A percentile compares a stretch with the other conserved stretches of the same genome.
Conservation (phyloP, 2,888 invertebrate genomes). For the Bombylius discolor region DNA sequence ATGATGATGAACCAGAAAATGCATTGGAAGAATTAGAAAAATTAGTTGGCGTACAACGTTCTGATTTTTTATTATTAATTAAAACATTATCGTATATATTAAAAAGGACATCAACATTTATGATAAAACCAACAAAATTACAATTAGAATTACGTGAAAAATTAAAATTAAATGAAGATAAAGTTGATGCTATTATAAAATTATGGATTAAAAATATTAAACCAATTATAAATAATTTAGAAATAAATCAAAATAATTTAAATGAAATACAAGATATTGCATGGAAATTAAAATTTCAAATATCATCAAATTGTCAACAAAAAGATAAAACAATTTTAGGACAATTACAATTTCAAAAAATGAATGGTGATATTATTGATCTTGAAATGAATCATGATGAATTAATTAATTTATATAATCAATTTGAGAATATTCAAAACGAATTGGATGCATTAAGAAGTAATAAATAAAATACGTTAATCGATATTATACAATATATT, state of each 20-base stretch:
- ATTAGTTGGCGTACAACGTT: constrained; percentile 29
- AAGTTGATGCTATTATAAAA: constrained; percentile 42
- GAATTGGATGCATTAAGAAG: constrained; percentile 30
- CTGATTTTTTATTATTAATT: constrained; percentile 31
- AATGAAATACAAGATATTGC: constrained; percentile 40
- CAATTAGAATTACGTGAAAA: constrained; percentile 39
- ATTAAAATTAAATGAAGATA: constrained; percentile 38
- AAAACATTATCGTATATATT: constrained; percentile 38
- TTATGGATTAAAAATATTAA: constrained; percentile 42
- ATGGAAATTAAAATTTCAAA: constrained; percentile 44
- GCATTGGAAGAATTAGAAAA: constrained; percentile 33
- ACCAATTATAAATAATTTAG: constrained; percentile 40
- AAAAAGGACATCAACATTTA: constrained; percentile 39
- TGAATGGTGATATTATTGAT: constrained; percentile 34
- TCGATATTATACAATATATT: too few relatives aligned
- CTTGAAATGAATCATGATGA: constrained; percentile 42
- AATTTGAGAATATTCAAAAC: constrained; percentile 41
- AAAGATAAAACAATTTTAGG: constrained; percentile 38
- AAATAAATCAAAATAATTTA: constrained; percentile 28
- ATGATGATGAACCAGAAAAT: constrained; percentile 27
- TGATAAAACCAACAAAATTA: constrained; percentile 42
- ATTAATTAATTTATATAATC: constrained; percentile 39
- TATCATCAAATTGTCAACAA: constrained; percentile 37
- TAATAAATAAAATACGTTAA: neutral
- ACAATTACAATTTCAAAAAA: constrained; percentile 38